Conservation (phyloP, 2,797 vertebrate species). For the Mycteria americana region DNA sequence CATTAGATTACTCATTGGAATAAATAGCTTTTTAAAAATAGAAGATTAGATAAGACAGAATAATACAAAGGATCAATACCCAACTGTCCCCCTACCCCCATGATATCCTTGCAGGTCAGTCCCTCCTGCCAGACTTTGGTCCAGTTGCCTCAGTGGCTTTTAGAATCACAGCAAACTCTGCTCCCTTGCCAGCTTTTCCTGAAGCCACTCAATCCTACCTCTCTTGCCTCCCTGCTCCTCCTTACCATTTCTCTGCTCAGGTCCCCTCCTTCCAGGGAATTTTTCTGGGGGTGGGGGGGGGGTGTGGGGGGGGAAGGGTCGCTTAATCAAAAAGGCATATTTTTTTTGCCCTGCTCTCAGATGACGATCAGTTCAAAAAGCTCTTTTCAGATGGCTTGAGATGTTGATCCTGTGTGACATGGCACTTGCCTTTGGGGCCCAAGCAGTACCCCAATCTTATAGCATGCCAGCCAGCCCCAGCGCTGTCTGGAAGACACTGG, state of each 20-base stretch:
- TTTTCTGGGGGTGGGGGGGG: background rate
- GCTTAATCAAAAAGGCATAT: background rate
- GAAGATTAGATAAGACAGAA: background rate
- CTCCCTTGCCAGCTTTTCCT: background rate
- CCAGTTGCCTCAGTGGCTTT: background rate
- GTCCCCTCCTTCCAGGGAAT: background rate
- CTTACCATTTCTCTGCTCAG: background rate
- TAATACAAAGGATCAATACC: background rate
- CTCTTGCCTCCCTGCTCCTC: background rate
- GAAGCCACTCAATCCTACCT: background rate
- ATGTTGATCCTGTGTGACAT: background rate
- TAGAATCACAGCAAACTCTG: background rate
- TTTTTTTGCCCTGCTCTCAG: background rate
- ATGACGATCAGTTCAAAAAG: background rate
- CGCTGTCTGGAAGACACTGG: background rate
- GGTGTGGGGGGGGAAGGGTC: too few relatives aligned
- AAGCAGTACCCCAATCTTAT: background rate
- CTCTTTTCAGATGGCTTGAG: background rate
- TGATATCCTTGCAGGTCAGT: background rate
- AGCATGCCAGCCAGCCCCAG: background rate
- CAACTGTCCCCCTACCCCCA: fast-evolving
- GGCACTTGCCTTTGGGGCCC: background rate
- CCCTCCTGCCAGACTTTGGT: background rate
- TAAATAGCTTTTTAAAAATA: background rate
- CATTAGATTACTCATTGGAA: background rate